phyloP scores from a whole-genome alignment of 2,797 vertebrate genomes.

The Epinephelus awoara region DNA sequence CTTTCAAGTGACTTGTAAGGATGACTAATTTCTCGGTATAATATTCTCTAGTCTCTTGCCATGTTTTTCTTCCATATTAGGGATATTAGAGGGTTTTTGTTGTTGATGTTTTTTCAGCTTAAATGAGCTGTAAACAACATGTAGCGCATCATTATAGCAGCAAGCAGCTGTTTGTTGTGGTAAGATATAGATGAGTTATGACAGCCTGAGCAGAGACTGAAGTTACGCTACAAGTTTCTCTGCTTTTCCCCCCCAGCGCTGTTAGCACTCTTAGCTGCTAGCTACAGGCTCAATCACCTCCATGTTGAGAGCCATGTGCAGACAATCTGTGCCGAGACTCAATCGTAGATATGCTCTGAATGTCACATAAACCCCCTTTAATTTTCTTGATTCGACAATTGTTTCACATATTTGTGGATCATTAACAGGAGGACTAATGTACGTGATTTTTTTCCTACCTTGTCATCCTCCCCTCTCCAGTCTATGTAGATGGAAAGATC shows the following conservation, averaged over 20 bases:
- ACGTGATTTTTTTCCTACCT: background rate
- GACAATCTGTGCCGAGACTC: too few species aligned
- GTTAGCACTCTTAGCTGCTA: too few species aligned
- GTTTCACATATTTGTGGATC: background rate
- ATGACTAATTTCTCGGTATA: constrained; percentile 31
- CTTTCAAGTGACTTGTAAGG: constrained; percentile 45
- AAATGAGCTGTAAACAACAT: too few species aligned
- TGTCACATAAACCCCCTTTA: background rate
- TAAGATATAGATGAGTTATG: too few species aligned
- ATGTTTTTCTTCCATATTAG: background rate
- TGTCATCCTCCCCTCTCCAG: constrained; percentile 71
- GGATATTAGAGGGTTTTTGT: background rate
- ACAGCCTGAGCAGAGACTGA: too few species aligned
- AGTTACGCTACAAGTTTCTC: too few species aligned
- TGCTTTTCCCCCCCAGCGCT: too few species aligned
- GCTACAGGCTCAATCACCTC: too few species aligned
- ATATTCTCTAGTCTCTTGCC: background rate
- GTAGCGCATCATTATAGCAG: too few species aligned
- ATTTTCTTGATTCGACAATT: background rate
- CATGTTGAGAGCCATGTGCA: too few species aligned
- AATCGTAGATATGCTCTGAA: too few species aligned
- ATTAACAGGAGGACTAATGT: background rate
- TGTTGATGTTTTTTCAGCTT: background rate
- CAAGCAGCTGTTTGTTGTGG: too few species aligned
- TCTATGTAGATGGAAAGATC: constrained; percentile 90